Evolutionary conservation across 2,797 vertebrate species (phyloP), one percentile per base, ranked within the genome.

Genomic region (Synanceia verrucosa): DNA sequence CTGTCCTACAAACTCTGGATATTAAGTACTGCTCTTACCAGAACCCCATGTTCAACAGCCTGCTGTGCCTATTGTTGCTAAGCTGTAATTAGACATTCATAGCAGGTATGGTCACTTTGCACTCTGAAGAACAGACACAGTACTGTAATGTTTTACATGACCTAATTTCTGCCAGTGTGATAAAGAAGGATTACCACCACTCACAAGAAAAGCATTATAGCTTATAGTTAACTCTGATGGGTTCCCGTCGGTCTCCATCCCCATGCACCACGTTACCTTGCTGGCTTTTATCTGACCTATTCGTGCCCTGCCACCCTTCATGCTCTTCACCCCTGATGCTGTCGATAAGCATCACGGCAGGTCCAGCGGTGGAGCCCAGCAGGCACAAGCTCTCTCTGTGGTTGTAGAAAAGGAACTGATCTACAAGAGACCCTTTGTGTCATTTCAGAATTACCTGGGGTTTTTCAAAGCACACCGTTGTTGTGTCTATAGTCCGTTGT

Each of bases 281-380:
- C 67, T 66, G 51, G 55, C 76, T 87, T 73, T 74, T 79, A 68
- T 37, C 61, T 87, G 82, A 88, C 87, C 82, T 90, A 76, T 87
- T 65, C 10, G 6, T 51, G 41, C 59, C 82, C 76, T 58, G 73
- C 79, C 86, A 65, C 76, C 85, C 72, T n/a, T n/a, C n/a, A n/a
- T 29, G 76, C 63, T 78, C 41, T 76, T 57, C 68, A 75, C 86
- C 77, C 82, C 88, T 14, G 81, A 78, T 4, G 41, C 76, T 55
- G 84, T 92, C 88, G 69, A 88, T 87, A 81, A 74, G 77, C 70
- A 73, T 58, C 83, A 37, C 65, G 53, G 77, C 83, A 71, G 85
- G 83, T 79, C 82, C 47, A 7, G 74, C 74, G 53, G 82, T 73
- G 65, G 43, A 53, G 63, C 80, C 64, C 89, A 86, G 85, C 89